Evolutionary conservation across 2,888 invertebrate genomes (phyloP), one percentile per base, ranked within the genome.

Genomic region (Spilosoma lubricipeda): DNA sequence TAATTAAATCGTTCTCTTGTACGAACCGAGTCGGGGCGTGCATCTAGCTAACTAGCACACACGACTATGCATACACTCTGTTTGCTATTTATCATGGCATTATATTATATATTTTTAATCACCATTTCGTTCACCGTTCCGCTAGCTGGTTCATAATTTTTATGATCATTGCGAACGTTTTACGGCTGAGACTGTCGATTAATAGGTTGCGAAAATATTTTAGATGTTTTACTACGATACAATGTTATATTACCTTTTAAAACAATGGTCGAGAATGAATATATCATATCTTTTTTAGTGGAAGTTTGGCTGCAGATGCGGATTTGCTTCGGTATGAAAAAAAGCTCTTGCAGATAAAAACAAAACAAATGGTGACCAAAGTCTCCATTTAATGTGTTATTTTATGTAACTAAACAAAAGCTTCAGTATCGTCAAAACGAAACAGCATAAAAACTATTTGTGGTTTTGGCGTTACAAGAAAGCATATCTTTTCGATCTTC

Each of bases 1-100:
- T 95, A 95, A 95, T 95, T 95, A 95, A 95, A 95, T 94, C 95
- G 95, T 94, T 91, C 88, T 86, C 86, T 86, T 82, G 89, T 90
- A 92, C 91, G 88, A 84, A 81, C 84, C 83, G 75, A 86, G 85
- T 84, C 86, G 86, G 88, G 87, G 90, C 93, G 94, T 94, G 95
- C 94, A 93, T 93, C 94, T 92, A 90, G 85, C 90, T 93, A 94
- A 94, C 94, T 93, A 93, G 90, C 87, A 80, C 84, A 83, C 83
- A 85, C 85, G 82, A 80, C 82, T 79, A 80, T 80, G 82, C 78
- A 79, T 77, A 78, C 64, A 71, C 33, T 48, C 65, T 45, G 70
- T 63, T 63, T 48, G 33, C 36, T 64, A 48, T 36, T 71, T 71
- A 71, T 71, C 65, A 48, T 71, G 64, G 48, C 48, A 71, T 71